Evolutionary conservation across 2,797 vertebrate genomes (phyloP), one percentile per base, ranked within the genome.

Genomic region (Channa striata): DNA sequence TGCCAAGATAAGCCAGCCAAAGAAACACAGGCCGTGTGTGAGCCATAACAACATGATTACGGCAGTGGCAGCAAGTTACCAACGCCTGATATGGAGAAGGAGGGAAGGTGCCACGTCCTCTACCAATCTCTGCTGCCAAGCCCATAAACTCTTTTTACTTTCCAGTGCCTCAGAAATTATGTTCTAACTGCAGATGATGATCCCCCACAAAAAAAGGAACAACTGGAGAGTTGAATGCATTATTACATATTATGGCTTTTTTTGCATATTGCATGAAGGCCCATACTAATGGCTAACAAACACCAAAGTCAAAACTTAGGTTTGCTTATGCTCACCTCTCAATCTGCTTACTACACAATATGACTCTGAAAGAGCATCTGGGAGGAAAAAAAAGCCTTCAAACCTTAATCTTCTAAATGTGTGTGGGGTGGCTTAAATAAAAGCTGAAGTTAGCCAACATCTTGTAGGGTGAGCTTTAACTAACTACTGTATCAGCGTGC

Each of bases 1-100:
- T 6, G 65, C 81, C 80, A 87, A 90, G 71, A 80, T 68, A 86
- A 90, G 89, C 81, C 86, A 78, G 78, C 72, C 77, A 80, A n/a
- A 83, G 80, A 80, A 86, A 87, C 81, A 71, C 34, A 53, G 78
- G 80, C 61, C 40, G 39, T 53, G 70, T 75, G 81, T 75, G 78
- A 87, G 77, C 81, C 85, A 72, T 80, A 85, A 88, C 84, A 82
- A 80, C 75, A 83, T 66, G 88, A 90, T 88, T 89, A 87, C 59
- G 79, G 81, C 44, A 64, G 75, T 78, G 75, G 82, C 77, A 82
- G 87, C 74, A 72, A 78, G 86, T 78, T 82, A 85, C 72, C 58
- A 47, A 57, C 50, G 77, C 60, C 80, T 83, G 85, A 83, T 80
- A 86, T 25, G 43, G 42, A 83, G 69, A 74, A 68, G 78, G 60